Evolutionary conservation across 2,797 vertebrate genomes (phyloP).

Genomic region (Hipposideros larvatus): DNA sequence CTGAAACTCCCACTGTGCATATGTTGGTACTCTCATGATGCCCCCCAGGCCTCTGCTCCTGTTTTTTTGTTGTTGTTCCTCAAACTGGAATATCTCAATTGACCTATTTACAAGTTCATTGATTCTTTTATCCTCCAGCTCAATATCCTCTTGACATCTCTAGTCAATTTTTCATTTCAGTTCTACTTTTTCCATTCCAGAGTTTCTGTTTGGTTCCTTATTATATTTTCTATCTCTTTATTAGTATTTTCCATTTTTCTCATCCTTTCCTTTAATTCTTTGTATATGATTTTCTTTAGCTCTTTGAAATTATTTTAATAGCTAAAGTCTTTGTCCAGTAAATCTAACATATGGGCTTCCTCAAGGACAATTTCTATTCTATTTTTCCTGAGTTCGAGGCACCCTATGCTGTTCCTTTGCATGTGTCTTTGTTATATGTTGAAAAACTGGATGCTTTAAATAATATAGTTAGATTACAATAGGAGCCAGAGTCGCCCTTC

Average conservation of each 20-base stretch:
- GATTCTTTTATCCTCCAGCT: background rate
- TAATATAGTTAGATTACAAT: background rate
- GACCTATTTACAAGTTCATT: background rate
- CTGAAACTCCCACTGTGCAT: background rate
- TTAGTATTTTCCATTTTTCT: background rate
- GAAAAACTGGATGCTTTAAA: background rate
- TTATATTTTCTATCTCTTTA: background rate
- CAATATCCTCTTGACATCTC: background rate
- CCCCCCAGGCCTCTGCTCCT: background rate
- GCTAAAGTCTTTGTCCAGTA: slow-evolving; percentile 12
- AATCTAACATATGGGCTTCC: background rate
- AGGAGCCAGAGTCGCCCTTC: background rate
- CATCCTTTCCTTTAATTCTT: background rate
- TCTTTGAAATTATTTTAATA: background rate
- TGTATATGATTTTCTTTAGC: background rate
- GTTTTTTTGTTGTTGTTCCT: background rate
- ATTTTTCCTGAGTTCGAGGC: background rate
- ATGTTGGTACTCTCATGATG: background rate
- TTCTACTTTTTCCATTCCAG: background rate
- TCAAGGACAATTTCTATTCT: background rate
- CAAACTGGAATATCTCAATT: background rate
- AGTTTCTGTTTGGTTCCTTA: background rate
- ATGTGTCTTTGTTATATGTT: background rate
- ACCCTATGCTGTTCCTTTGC: background rate
- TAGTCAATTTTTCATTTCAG: slow-evolving; percentile 28